These are phyloP conservation scores for Cotesia typhae DNA, from an alignment of 1,140 invertebrate species.

Conservation along the genomic window DNA sequence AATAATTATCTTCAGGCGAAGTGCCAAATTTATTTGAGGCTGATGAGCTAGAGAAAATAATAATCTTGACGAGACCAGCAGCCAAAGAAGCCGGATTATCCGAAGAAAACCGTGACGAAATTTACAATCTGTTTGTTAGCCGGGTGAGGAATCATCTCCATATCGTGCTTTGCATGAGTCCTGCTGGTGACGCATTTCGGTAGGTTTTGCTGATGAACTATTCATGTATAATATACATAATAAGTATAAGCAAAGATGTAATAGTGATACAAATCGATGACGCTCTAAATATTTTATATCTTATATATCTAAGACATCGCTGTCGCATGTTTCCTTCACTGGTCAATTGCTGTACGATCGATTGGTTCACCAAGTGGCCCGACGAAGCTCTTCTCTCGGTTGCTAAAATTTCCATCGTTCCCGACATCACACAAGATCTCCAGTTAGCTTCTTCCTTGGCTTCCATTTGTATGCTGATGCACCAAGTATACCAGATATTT, in stretches of 20 bases:
- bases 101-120: conserved; percentile 76
- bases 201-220: not conserved
- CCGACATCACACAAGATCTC: too few species aligned
- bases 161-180: conserved; percentile 89
- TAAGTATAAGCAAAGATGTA: not conserved
- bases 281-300: conserved; percentile 18
- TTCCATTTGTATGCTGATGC: conserved; percentile 17
- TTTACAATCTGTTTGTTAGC: conserved; percentile 85
- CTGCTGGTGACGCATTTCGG: conserved; percentile 84
- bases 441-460: too few species aligned
- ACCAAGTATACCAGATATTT: conserved; percentile 16
- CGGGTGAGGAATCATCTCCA: conserved; percentile 83
- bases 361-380: conserved; percentile 79
- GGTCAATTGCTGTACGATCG: conserved; percentile 80
- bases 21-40: conserved; percentile 87
- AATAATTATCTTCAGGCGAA: conserved; percentile 67
- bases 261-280: not conserved
- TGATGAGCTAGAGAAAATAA: conserved; percentile 84
- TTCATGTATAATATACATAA: not conserved
- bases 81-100: conserved; percentile 77
- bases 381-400: conserved; percentile 66
- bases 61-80: conserved; percentile 74
- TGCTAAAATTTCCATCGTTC: too few species aligned
- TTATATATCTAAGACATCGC: conserved; percentile 67
- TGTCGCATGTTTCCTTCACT: conserved; percentile 78